Base-by-base conservation (phyloP, 53 echinoderm and acorn worm species). In the Stichopus horrens region DNA sequence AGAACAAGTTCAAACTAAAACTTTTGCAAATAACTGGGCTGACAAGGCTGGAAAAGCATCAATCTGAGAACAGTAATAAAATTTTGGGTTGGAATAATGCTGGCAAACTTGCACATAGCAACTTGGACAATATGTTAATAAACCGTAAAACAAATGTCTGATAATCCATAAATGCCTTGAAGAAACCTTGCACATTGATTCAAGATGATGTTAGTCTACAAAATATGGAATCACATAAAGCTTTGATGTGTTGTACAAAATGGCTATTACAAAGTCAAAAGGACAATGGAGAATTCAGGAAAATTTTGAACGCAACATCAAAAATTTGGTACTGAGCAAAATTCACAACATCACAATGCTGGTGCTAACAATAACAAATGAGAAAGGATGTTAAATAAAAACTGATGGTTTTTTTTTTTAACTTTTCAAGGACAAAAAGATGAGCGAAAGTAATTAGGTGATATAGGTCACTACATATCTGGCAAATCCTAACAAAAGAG, bases 191-290 rank as follows among this genome's bases (percentile, higher is more conserved):
- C 4, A 11, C 13, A 67, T 67, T 4, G 0, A 67, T 67, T 11
- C 68, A 37, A 37, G 37, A 37, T 14, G 14, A 76, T 37, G 54
- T 76, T 76, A 76, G 77, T 76, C 52, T 76, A 6, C 8, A 76
- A 76, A 76, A 51, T 76, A 52, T 23, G 77, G 77, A 6, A 67
- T 52, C 67, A 66, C 65, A 85, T 63, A 85, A 66, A 67, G 85
- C 85, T 66, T 85, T 59, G 77, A 76, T 71, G 81, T 81, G 81
- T 81, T 21, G 58, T 81, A 81, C 81, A 56, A 57, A 83, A 83
- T 88, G 76, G 76, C 91, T 84, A 75, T 86, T 80, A 37, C 83
- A 91, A 80, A 88, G 75, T 81, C 79, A 81, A 91, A 91, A 55
- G 79, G 87, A 81, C 77, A 79, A 68, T 71, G 23, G 85, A 86